phyloP scores from a whole-genome alignment of 2,797 vertebrate genomes.

The Nyctibius grandis region DNA sequence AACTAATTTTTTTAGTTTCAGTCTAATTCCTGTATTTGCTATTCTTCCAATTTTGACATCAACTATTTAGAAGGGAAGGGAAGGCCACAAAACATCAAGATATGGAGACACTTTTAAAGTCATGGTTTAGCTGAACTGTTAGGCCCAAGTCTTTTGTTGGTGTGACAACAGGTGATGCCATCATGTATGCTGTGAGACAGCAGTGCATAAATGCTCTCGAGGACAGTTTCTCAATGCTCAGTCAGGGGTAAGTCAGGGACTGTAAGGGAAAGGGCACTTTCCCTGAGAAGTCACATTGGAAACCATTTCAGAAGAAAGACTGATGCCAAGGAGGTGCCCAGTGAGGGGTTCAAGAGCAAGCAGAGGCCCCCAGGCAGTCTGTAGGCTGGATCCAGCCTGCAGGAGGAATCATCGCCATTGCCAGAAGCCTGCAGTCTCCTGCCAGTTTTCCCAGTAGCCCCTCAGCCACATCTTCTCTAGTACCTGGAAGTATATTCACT shows the following conservation, averaged over 20 bases:
- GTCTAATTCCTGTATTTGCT: neutral
- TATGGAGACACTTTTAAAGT: neutral
- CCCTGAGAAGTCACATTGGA: neutral
- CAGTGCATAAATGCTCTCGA: neutral
- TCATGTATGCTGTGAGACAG: neutral
- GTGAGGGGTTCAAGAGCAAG: neutral
- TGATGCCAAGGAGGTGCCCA: neutral
- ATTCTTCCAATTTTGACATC: neutral
- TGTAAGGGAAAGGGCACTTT: neutral
- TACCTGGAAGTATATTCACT: neutral
- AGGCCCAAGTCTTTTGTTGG: neutral
- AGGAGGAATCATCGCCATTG: neutral
- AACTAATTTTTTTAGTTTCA: neutral
- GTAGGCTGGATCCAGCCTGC: neutral
- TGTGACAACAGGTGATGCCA: neutral
- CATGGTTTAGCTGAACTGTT: neutral
- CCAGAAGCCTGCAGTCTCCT: neutral
- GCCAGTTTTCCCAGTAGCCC: neutral
- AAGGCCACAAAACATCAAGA: neutral
- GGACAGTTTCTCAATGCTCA: neutral
- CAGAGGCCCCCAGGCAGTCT: neutral
- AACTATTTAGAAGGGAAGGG: neutral
- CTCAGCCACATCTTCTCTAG: neutral
- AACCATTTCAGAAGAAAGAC: neutral
- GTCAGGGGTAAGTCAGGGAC: neutral